These are phyloP conservation scores for Channallabes apus DNA, from an alignment of 2,797 vertebrate genomes.

Conservation along the genomic window DNA sequence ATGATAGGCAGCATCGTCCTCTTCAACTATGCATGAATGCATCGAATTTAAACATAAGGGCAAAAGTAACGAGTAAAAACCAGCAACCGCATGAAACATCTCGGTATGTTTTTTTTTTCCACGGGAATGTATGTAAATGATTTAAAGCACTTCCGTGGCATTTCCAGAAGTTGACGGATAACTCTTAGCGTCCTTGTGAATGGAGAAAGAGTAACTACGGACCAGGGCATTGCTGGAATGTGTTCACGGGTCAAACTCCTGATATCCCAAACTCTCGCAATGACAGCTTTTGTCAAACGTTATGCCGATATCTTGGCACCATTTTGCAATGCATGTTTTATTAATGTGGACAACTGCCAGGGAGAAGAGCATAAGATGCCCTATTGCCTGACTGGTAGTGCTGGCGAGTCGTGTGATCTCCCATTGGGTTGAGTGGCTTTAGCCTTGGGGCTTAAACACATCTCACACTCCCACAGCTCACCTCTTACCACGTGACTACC, in stretches of 20 bases:
- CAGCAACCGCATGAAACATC: not conserved
- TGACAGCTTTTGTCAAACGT: conserved; percentile 33
- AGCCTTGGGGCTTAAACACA: conserved; percentile 60
- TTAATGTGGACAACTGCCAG: conserved; percentile 56
- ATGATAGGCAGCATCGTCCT: conserved; percentile 58
- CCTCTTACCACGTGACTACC: conserved; percentile 50
- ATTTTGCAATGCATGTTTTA: conserved; percentile 50
- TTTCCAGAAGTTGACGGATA: not conserved
- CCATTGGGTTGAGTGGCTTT: conserved; percentile 58
- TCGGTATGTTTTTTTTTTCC: not conserved
- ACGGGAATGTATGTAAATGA: conserved; percentile 55
- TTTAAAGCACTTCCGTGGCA: conserved; percentile 36
- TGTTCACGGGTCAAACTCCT: conserved; percentile 22
- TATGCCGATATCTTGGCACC: conserved; percentile 40
- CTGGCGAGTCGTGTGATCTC: conserved; percentile 57
- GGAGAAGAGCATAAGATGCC: conserved; percentile 47
- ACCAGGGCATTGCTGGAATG: not conserved
- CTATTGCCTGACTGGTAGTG: conserved; percentile 53
- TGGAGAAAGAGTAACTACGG: not conserved
- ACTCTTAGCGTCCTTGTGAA: conserved; percentile 1
- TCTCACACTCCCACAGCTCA: conserved; percentile 56
- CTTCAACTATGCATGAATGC: not conserved
- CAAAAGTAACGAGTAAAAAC: not conserved
- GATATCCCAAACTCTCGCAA: not conserved
- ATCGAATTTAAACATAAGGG: not conserved